A percentile compares a stretch with the other conserved stretches of the same genome.
These are phyloP conservation scores for Erpetoichthys calabaricus DNA, from an alignment of 2,797 vertebrate genomes.

Conservation along the genomic window DNA sequence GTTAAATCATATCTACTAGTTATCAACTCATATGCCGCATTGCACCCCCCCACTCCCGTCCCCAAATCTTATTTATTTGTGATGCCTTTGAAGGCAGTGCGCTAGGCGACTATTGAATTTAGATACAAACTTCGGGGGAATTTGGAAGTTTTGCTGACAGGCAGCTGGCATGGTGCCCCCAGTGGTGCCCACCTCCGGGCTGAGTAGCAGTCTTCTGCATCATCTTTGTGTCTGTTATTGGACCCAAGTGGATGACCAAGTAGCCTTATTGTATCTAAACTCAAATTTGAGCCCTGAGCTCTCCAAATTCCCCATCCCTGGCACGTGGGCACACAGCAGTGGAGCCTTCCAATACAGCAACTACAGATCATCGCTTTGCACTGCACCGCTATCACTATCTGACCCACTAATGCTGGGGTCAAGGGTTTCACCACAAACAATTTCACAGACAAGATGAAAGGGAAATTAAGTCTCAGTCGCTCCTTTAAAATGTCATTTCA, in stretches of 20 bases:
- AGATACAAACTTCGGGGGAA: conserved; percentile 45
- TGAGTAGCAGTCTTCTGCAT: too few relatives aligned
- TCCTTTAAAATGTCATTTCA: background rate
- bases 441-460: conserved; percentile 1
- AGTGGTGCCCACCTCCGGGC: too few relatives aligned
- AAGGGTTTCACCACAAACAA: background rate
- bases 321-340: too few relatives aligned
- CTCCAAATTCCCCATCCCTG: too few relatives aligned
- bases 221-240: too few relatives aligned
- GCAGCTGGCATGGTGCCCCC: too few relatives aligned
- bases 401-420: background rate
- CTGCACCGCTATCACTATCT: too few relatives aligned
- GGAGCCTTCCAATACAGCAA: too few relatives aligned
- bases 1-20: conserved; percentile 84
- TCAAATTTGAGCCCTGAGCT: background rate
- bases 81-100: conserved; percentile 52
- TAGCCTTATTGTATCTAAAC: background rate
- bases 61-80: conserved; percentile 53
- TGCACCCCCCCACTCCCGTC: conserved; percentile 25
- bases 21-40: conserved; percentile 62
- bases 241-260: too few relatives aligned
- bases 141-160: conserved; percentile 38
- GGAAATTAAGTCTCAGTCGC: background rate
- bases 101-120: conserved; percentile 42
- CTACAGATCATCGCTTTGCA: too few relatives aligned